Conservation (phyloP, 2,113 vertebrate species). For the Amia ocellicauda region DNA sequence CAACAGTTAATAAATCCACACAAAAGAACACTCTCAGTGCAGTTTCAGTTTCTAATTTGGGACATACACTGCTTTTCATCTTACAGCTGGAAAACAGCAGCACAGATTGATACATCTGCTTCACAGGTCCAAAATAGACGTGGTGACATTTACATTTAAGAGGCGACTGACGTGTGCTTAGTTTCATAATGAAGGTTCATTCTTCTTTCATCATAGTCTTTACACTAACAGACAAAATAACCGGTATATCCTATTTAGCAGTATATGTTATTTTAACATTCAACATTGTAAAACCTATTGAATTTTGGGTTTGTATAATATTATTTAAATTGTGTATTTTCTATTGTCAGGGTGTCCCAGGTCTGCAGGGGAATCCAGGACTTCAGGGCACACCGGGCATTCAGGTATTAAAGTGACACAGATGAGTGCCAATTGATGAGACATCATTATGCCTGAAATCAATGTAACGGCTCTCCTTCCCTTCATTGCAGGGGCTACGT, state of each 20-base stretch:
- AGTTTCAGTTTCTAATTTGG: not conserved
- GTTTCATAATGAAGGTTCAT: too few relatives aligned
- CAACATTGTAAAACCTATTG: too few relatives aligned
- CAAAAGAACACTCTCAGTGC: not conserved
- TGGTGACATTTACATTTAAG: too few relatives aligned
- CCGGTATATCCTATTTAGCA: too few relatives aligned
- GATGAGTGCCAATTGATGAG: not conserved
- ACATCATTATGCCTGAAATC: not conserved
- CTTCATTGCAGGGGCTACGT: conserved; percentile 68
- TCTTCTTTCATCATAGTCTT: too few relatives aligned
- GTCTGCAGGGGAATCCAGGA: conserved; percentile 74
- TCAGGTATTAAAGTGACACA: conserved; percentile 61
- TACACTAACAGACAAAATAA: too few relatives aligned
- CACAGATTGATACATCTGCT: conserved; percentile 22
- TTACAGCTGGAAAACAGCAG: conserved; percentile 14
- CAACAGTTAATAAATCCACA: too few relatives aligned
- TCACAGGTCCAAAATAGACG: conserved; percentile 24
- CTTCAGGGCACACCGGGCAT: conserved; percentile 74
- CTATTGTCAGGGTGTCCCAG: conserved; percentile 75
- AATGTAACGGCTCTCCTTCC: conserved; percentile 20
- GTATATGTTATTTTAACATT: too few relatives aligned
- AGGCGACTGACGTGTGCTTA: too few relatives aligned
- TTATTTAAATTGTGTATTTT: too few relatives aligned
- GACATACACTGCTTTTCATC: not conserved
- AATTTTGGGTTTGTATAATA: too few relatives aligned